Conservation (phyloP, 2,888 invertebrate species). For the Coenonympha glycerion region DNA sequence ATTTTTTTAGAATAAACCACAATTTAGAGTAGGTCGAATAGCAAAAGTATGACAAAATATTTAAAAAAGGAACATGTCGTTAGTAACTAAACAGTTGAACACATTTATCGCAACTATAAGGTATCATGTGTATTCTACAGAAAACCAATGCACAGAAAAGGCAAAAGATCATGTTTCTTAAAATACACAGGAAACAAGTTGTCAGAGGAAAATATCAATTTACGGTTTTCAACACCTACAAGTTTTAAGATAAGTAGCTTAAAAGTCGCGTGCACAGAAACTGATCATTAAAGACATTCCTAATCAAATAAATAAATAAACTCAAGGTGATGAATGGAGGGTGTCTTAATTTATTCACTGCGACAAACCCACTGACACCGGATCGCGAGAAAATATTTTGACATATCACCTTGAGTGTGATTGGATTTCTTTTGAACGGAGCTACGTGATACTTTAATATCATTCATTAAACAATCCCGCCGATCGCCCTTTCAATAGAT, state of each 20-base stretch:
- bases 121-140: too few relatives aligned
- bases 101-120: too few relatives aligned
- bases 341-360: constrained; percentile 19
- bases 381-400: constrained; percentile 30
- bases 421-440: constrained; percentile 15
- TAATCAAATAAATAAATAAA: constrained; percentile 25
- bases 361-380: constrained; percentile 17
- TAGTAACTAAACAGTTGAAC: not conserved
- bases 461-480: constrained; percentile 5
- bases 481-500: constrained; percentile 7
- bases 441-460: constrained; percentile 8
- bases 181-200: not conserved
- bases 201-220: not conserved
- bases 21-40: too few relatives aligned
- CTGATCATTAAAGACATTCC: constrained; percentile 7
- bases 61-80: not conserved
- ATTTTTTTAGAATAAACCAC: too few relatives aligned
- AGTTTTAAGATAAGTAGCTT: not conserved
- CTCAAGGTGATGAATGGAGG: constrained; percentile 16
- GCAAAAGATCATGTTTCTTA: too few relatives aligned
- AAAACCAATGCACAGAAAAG: not conserved
- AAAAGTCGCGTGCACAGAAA: not conserved
- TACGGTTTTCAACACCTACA: not conserved
- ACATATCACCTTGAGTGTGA: constrained; percentile 27
- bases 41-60: too few relatives aligned